These are phyloP conservation scores for Acrocyrtus sp. DNA, from an alignment of 2,888 invertebrate species.

Conservation along the genomic window DNA sequence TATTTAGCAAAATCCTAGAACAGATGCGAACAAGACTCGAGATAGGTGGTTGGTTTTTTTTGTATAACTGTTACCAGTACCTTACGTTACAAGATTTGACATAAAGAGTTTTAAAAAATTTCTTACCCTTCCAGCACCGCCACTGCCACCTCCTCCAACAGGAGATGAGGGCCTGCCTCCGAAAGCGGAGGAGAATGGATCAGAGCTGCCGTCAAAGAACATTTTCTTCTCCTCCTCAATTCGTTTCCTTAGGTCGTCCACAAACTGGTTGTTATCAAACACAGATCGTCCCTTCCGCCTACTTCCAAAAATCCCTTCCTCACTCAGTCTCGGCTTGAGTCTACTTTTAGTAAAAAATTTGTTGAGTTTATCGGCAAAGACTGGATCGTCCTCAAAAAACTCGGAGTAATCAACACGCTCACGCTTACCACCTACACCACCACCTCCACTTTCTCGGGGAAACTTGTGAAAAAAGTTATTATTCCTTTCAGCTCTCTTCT, in stretches of 20 bases:
- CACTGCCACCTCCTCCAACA: too few species aligned
- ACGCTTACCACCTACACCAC: neutral
- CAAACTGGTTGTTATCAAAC: constrained; percentile 46
- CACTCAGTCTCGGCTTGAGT: constrained; percentile 41
- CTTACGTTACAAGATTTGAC: neutral
- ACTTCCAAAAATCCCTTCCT: constrained; percentile 39
- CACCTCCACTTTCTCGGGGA: too few species aligned
- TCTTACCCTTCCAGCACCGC: constrained; percentile 43
- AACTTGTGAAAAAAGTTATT: constrained; percentile 14
- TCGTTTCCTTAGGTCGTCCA: constrained; percentile 54
- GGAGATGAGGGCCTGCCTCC: constrained; percentile 26
- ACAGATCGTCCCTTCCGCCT: constrained; percentile 6
- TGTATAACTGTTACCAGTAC: neutral
- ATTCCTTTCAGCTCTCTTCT: neutral
- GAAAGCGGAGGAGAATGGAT: constrained; percentile 43
- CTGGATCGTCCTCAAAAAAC: constrained; percentile 34
- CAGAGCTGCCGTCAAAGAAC: constrained; percentile 52
- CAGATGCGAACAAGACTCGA: neutral
- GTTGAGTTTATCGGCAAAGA: constrained; percentile 10
- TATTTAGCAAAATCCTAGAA: neutral
- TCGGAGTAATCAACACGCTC: constrained; percentile 25
- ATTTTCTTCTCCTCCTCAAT: constrained; percentile 56
- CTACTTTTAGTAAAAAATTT: constrained; percentile 16
- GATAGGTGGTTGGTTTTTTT: neutral
- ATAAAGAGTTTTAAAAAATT: neutral